Base-by-base conservation (phyloP, 2,113 vertebrate genomes). In the Planiliza haematocheilus region DNA sequence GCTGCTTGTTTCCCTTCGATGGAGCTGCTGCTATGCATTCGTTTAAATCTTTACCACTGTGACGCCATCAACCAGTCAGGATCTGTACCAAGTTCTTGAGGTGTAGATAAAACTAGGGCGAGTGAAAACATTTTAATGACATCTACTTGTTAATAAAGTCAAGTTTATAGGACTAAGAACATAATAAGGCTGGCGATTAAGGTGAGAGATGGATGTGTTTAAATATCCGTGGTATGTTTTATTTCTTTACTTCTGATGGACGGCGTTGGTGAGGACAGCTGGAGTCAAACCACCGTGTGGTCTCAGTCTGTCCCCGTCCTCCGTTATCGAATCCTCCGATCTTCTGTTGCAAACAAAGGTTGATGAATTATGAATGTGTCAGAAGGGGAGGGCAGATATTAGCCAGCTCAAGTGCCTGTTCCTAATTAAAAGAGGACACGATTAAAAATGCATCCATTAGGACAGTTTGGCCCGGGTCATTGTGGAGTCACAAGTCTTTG, bases 401-500 rank as follows among this genome's bases (percentile, higher is more conserved):
- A 41, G 18, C 73, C 74, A 67, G 74, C 71, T 72, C 56, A 63
- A 51, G 0, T 41, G 70, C 13, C 77, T 59, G 73, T 10, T 64
- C 62, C 83, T 88, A 74, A 85, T 86, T 82, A 83, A 84, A 81
- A 77, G n/a, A 74, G 75, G 79, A 71, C 43, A 16, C 1, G 64
- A 91, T 91, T 87, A 87, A 89, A 89, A 86, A 89, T 83, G 84
- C 74, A 80, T 86, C 69, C 64, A 70, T 87, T 74, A 78, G 80
- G 74, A 52, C 3, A 62, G 70, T 81, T 63, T 64, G 63, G 59
- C 77, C 75, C 85, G 86, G 85, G 86, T 89, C 82, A 79, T 30
- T 30, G 24, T 30, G 24, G 24, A 30, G 5, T 30, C 24, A 5
- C 24, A 30, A 3, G 24, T 30, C 24, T 30, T 5, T 30, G 24